These are phyloP conservation scores for Salvelinus namaycush DNA, from an alignment of 2,113 vertebrate genomes.

Conservation along the genomic window DNA sequence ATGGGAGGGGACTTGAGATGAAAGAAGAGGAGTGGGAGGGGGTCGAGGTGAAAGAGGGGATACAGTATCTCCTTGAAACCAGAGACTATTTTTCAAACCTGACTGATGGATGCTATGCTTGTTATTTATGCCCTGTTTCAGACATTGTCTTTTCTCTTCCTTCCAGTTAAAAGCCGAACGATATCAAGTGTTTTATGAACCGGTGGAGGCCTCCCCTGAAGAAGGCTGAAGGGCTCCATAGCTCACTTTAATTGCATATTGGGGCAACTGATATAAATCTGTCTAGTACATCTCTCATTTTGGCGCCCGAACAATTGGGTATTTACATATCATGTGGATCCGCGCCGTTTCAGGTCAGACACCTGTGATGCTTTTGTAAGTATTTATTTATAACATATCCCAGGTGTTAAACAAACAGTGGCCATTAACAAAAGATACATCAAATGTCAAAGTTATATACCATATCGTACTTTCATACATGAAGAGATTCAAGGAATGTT, in stretches of 20 bases:
- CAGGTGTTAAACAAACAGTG: neutral
- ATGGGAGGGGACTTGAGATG: no score
- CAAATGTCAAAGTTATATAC: neutral
- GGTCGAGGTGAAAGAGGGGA: no score
- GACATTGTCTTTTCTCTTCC: conserved; percentile 1
- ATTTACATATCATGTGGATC: conserved; percentile 2
- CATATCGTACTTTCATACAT: neutral
- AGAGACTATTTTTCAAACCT: neutral
- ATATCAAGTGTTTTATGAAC: conserved; percentile 16
- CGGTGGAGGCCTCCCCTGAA: conserved; percentile 12
- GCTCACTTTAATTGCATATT: conserved; percentile 29
- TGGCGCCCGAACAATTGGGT: neutral
- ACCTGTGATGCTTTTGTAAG: neutral
- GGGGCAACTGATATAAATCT: conserved; percentile 5
- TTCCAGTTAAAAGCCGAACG: neutral
- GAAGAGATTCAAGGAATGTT: neutral
- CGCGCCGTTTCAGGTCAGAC: neutral
- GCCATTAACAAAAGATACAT: neutral
- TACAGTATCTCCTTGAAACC: conserved; percentile 10
- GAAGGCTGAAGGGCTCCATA: neutral
- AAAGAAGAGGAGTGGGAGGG: no score
- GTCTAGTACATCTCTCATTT: neutral
- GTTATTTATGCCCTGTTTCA: conserved; percentile 14
- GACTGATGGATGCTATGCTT: neutral
- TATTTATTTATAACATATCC: neutral